Percentiles rank a stretch among this genome's conserved stretches.
Evolutionary conservation across 2,797 vertebrate genomes (phyloP).

Genomic region (Spondyliosoma cantharus): DNA sequence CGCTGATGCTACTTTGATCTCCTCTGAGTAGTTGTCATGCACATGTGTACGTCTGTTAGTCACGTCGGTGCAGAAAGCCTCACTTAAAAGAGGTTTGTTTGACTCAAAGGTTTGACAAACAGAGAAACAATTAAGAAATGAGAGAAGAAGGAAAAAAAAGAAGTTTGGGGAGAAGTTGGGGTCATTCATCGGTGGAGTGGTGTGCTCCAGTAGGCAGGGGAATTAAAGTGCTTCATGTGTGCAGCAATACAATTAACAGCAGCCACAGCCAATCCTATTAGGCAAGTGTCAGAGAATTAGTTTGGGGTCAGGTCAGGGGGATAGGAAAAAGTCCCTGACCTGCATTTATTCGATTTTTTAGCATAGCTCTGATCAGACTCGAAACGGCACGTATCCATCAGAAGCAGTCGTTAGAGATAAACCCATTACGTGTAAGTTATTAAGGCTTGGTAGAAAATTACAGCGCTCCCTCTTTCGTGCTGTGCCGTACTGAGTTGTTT

Average conservation of each 20-base stretch:
- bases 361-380: slow-evolving; percentile 82
- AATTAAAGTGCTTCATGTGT: slow-evolving; percentile 75
- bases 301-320: slow-evolving; percentile 47
- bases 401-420: slow-evolving; percentile 80
- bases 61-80: slow-evolving; percentile 10
- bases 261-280: slow-evolving; percentile 83
- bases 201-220: slow-evolving; percentile 62
- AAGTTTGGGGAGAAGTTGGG: slow-evolving; percentile 14
- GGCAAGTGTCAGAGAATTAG: slow-evolving; percentile 81
- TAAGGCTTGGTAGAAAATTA: slow-evolving; percentile 81
- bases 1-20: background rate
- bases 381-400: slow-evolving; percentile 81
- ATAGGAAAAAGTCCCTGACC: slow-evolving; percentile 77
- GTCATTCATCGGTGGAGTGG: slow-evolving; percentile 23
- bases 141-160: background rate
- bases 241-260: slow-evolving; percentile 82
- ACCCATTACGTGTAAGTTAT: slow-evolving; percentile 80
- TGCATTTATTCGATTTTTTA: slow-evolving; percentile 81
- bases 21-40: background rate
- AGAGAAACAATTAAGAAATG: slow-evolving; percentile 11
- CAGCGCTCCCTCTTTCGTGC: slow-evolving; percentile 71
- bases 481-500: slow-evolving; percentile 78
- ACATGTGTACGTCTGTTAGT: slow-evolving; percentile 10
- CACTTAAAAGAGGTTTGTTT: slow-evolving; percentile 35
- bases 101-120: slow-evolving; percentile 49